Percentiles rank a stretch among this genome's conserved stretches.
These are phyloP conservation scores for Dendrocopos noguchii DNA, from an alignment of 2,113 vertebrate species.

Conservation along the genomic window DNA sequence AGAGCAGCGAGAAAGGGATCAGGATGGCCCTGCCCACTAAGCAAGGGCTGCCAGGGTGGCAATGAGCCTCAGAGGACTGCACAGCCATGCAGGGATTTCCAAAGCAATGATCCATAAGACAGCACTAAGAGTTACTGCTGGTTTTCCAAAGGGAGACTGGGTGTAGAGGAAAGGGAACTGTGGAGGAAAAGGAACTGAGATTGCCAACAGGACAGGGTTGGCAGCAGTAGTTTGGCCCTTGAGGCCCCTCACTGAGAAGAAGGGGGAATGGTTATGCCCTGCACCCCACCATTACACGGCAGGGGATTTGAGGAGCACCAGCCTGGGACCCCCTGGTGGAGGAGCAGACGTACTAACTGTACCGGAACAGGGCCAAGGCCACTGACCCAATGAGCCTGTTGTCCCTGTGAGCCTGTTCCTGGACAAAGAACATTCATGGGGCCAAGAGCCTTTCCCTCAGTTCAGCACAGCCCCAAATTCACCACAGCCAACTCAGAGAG, in stretches of 20 bases:
- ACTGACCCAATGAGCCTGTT: not conserved
- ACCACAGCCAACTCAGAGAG: not conserved
- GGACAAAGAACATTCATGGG: not conserved
- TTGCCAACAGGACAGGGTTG: not conserved
- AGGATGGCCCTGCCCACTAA: not conserved
- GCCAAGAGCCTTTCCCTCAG: not conserved
- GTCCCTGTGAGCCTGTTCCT: not conserved
- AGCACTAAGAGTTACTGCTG: not conserved
- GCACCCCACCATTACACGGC: not conserved
- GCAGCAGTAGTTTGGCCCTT: not conserved
- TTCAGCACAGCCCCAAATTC: not conserved
- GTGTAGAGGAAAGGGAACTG: not conserved
- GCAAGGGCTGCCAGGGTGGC: fast-evolving
- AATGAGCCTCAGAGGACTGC: not conserved
- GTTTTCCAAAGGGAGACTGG: not conserved
- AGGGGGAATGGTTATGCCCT: not conserved
- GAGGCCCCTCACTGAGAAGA: fast-evolving
- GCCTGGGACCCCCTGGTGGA: fast-evolving
- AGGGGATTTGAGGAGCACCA: not conserved
- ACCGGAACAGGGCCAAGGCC: not conserved
- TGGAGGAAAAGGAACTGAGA: not conserved
- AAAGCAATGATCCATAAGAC: not conserved
- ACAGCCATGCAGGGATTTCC: not conserved
- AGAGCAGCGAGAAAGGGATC: fast-evolving
- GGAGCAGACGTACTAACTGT: not conserved